phyloP scores from a whole-genome alignment of 1,140 invertebrate genomes.

The Apis cerana region DNA sequence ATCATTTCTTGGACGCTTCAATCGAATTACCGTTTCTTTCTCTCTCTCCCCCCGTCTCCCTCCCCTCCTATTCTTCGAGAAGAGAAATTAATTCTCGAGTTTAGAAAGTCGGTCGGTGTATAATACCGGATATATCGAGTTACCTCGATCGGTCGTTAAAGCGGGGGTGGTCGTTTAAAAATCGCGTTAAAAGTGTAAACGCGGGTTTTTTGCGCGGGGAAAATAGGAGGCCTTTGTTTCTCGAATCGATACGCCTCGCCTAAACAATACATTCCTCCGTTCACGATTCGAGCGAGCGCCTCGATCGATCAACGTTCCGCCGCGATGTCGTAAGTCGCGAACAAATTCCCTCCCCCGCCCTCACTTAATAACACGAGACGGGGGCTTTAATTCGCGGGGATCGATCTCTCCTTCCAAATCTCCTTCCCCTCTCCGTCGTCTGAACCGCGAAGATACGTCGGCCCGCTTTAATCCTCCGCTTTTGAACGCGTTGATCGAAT shows the following conservation, averaged over 20 bases:
- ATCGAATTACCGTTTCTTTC: too few relatives aligned
- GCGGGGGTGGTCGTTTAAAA: background rate
- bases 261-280: background rate
- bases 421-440: too few relatives aligned
- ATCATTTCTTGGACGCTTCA: too few relatives aligned
- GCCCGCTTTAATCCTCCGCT: too few relatives aligned
- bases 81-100: background rate
- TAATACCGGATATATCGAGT: too few relatives aligned
- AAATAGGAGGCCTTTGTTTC: background rate
- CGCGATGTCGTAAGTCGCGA: background rate
- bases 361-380: background rate
- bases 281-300: too few relatives aligned
- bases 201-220: background rate
- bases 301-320: conserved; percentile 3
- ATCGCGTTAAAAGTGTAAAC: background rate
- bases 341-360: background rate
- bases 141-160: too few relatives aligned
- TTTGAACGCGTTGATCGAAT: background rate
- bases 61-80: background rate
- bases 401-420: too few relatives aligned
- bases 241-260: conserved; percentile 13
- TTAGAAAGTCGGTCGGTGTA: background rate
- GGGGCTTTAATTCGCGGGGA: background rate
- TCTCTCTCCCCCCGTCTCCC: background rate
- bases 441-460: too few relatives aligned